Evolutionary conservation across 1,140 invertebrate genomes (phyloP).

Genomic region (Lanistes nyassanus): DNA sequence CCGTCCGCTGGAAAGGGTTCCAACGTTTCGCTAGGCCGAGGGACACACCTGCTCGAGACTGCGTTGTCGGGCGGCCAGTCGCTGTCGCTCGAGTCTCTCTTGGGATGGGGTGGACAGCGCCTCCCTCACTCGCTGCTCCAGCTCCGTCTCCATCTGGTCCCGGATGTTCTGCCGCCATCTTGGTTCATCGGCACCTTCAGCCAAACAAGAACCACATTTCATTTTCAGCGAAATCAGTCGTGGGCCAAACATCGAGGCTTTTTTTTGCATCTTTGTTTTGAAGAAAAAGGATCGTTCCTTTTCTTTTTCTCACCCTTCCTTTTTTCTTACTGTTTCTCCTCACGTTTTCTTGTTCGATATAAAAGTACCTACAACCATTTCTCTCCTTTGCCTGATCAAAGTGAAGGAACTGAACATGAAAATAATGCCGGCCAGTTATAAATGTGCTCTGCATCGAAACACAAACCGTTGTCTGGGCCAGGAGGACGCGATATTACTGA

Average conservation of each 20-base stretch:
- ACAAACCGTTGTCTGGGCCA: no score
- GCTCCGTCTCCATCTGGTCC: conserved; percentile 60
- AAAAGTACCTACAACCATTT: no score
- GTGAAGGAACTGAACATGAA: no score
- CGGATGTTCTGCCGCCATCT: conserved; percentile 57
- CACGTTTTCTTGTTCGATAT: no score
- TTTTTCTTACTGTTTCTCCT: no score
- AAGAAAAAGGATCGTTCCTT: not conserved
- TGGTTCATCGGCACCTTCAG: conserved; percentile 45
- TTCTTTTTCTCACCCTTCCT: no score
- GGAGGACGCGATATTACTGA: no score
- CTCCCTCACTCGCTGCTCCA: conserved; percentile 58
- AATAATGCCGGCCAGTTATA: no score
- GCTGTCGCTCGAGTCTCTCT: conserved; percentile 38
- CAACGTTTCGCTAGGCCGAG: no score
- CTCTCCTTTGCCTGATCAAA: no score
- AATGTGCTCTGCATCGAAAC: no score
- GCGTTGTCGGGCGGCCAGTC: conserved; percentile 2
- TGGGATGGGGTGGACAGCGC: conserved; percentile 64
- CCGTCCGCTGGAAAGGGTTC: no score
- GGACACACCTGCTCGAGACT: not conserved
- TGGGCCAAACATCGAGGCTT: not conserved
- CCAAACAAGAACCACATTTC: not conserved
- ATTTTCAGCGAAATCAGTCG: not conserved
- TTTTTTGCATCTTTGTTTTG: not conserved